Evolutionary conservation across 37 sponge, comb jelly and placozoan species (phyloP), one percentile per base, ranked within the genome.

Genomic region (Beroe ovata): DNA sequence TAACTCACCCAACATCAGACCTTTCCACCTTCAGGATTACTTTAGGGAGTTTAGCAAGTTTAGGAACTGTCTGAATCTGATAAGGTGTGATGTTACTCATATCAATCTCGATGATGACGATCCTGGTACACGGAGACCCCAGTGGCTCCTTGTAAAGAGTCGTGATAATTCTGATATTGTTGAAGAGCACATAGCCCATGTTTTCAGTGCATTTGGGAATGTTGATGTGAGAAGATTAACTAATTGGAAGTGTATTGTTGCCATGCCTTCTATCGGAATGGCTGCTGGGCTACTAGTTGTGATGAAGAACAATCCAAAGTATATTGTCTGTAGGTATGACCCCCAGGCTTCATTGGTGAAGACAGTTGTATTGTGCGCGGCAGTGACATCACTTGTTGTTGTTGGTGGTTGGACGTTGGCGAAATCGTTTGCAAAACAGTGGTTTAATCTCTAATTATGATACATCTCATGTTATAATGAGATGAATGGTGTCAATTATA

Each of bases 161-260:
- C 19, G 42, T 21, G 38, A 77, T 3, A 42, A 42, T 6, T 4
- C 54, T 22, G 11, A 39, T 2, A 77, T 77, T 23, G 22, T 21
- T 42, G 26, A 8, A n/a, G 20, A 3, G 6, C 47, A 77, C n/a
- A 35, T 77, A 8, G 14, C 35, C 6, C 11, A 8, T 39, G 84
- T 77, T 14, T 77, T 77, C 41, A 77, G 84, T 77, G 84, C 84
- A 23, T 77, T 77, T 42, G 84, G 84, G 25, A 35, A 77, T 77
- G 84, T 77, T 36, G 41, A 54, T 77, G 84, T 77, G 14, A 77
- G 23, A 26, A 23, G 21, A 23, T 0, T 77, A 0, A 23, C 22
- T 40, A 19, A 3, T 6, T 6, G 16, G 14, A 21, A 23, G 14
- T 77, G 84, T 40, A 42, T 77, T 39, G 84, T 77, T 11, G 84